Percentiles rank a stretch among this genome's conserved stretches.
These are phyloP conservation scores for Alviniconcha strummeri DNA, from an alignment of 2,888 invertebrate genomes.

Conservation along the genomic window DNA sequence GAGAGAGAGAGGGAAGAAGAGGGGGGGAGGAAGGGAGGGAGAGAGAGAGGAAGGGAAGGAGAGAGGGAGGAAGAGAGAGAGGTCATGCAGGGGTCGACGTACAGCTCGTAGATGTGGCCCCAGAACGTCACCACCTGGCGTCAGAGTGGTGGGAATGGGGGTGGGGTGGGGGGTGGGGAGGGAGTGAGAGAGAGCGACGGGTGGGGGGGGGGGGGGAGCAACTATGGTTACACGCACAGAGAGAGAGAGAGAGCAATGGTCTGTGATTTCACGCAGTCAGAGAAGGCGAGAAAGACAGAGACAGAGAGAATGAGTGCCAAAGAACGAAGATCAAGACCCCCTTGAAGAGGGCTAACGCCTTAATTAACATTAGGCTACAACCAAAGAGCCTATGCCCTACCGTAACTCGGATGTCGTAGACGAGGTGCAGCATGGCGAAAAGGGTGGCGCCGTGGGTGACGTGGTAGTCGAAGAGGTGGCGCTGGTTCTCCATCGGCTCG, in stretches of 20 bases:
- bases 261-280: too few relatives aligned
- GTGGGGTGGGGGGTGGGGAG: too few relatives aligned
- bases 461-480: constrained; percentile 56
- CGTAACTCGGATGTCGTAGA: constrained; percentile 51
- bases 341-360: too few relatives aligned
- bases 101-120: constrained; percentile 63
- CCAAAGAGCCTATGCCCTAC: not conserved
- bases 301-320: too few relatives aligned
- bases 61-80: constrained; percentile 29
- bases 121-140: constrained; percentile 65
- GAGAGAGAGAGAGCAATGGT: not conserved
- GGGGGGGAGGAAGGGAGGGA: not conserved
- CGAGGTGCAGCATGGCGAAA: constrained; percentile 57
- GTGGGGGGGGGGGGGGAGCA: too few relatives aligned
- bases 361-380: too few relatives aligned
- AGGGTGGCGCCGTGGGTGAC: constrained; percentile 50
- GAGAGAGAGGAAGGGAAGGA: too few relatives aligned
- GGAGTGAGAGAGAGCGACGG: too few relatives aligned
- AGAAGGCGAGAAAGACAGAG: too few relatives aligned
- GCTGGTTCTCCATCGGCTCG: constrained; percentile 54
- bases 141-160: not conserved
- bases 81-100: constrained; percentile 61
- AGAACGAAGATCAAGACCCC: too few relatives aligned
- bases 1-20: not conserved
- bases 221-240: not conserved